Evolutionary conservation across 2,113 vertebrate genomes (phyloP).

Genomic region (Scytalopus superciliaris): DNA sequence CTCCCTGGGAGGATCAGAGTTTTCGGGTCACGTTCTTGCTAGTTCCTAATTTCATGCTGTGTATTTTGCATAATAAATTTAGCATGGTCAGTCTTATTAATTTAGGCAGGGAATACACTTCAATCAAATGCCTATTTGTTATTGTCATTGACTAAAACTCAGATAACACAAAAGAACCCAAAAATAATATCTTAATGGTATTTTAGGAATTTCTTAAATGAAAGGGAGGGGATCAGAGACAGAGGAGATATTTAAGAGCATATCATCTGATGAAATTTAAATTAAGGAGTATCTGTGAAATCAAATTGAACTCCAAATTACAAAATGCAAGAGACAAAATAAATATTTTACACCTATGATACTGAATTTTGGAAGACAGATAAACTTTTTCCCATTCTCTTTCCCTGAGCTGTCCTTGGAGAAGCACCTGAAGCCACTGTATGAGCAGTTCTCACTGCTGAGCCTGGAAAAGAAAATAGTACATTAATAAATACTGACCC

Average conservation of each 20-base stretch:
- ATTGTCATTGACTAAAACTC: background rate
- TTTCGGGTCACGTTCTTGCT: background rate
- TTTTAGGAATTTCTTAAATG: background rate
- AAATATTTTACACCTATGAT: background rate
- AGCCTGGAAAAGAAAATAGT: background rate
- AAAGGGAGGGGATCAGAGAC: background rate
- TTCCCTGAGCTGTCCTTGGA: background rate
- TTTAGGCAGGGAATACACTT: background rate
- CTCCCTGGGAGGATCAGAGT: background rate
- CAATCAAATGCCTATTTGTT: background rate
- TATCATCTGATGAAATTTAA: background rate
- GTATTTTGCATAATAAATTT: background rate
- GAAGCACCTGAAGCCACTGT: background rate
- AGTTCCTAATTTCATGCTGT: background rate
- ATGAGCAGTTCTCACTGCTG: accelerated
- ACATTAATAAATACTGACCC: background rate
- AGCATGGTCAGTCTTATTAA: background rate
- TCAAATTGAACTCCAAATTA: background rate
- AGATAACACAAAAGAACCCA: background rate
- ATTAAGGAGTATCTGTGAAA: background rate
- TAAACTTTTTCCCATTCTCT: background rate
- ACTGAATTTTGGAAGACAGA: background rate
- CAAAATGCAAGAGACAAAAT: background rate
- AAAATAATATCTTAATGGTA: background rate
- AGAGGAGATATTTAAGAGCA: background rate